Conservation (phyloP, 2,888 invertebrate species). For the Epistrophe eligans region DNA sequence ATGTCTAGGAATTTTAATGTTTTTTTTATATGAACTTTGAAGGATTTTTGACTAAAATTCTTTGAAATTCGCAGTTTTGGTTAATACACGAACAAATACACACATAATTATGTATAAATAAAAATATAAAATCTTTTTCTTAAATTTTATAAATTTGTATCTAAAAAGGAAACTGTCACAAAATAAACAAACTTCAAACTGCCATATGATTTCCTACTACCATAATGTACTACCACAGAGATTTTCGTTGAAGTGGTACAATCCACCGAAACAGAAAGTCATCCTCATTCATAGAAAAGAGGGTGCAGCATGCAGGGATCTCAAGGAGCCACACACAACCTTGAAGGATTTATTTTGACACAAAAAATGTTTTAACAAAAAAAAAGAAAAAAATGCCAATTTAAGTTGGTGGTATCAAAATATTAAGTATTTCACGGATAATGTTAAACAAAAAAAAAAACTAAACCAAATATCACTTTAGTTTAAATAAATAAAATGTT, state of each 20-base stretch:
- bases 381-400: not conserved
- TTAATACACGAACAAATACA: no score
- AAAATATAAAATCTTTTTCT: not conserved
- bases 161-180: not conserved
- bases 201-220: slow-evolving; percentile 24
- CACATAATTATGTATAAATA: no score
- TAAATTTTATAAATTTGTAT: not conserved
- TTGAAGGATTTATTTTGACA: slow-evolving; percentile 67
- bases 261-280: slow-evolving; percentile 50
- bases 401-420: not conserved
- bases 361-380: not conserved
- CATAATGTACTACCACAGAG: slow-evolving; percentile 12
- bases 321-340: slow-evolving; percentile 56
- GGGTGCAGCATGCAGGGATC: slow-evolving; percentile 8
- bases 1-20: no score
- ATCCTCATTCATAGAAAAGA: slow-evolving; percentile 26
- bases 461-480: not conserved
- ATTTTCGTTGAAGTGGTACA: slow-evolving; percentile 44
- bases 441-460: not conserved
- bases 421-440: not conserved
- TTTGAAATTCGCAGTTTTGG: no score
- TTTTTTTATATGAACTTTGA: no score
- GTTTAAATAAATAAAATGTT: not conserved
- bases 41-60: no score
- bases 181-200: slow-evolving; percentile 28